phyloP scores from a whole-genome alignment of 1,140 invertebrate genomes.

The Leptinotarsa undecemlineata region DNA sequence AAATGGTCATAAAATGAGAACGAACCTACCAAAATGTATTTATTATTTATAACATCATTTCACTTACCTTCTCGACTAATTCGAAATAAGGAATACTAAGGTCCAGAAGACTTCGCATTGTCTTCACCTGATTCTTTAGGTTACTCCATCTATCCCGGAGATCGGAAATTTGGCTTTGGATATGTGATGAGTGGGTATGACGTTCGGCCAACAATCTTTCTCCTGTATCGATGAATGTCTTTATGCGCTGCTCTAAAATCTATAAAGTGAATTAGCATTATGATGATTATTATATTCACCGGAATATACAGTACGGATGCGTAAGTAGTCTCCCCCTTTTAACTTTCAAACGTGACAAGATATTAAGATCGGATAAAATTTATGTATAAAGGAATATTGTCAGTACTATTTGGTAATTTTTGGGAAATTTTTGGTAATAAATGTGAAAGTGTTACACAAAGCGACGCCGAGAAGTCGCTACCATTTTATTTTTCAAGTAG shows the following conservation, averaged over 20 bases:
- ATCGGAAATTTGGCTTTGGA: constrained; percentile 67
- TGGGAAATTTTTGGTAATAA: too few species aligned
- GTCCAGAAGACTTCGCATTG: constrained; percentile 64
- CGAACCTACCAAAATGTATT: background rate
- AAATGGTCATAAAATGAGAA: background rate
- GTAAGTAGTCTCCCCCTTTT: too few species aligned
- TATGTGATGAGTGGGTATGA: constrained; percentile 63
- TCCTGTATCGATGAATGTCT: constrained; percentile 71
- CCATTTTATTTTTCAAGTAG: too few species aligned
- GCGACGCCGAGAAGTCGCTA: too few species aligned
- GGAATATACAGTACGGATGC: too few species aligned
- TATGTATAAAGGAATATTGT: too few species aligned
- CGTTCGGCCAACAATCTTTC: constrained; percentile 66
- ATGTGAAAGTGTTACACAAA: too few species aligned
- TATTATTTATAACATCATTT: background rate
- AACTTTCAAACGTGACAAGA: too few species aligned
- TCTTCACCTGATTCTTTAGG: constrained; percentile 70
- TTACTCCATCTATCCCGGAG: constrained; percentile 74
- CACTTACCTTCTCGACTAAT: constrained; percentile 59
- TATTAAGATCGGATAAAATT: too few species aligned
- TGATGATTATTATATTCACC: background rate
- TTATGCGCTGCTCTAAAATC: constrained; percentile 74
- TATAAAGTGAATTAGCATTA: constrained; percentile 47
- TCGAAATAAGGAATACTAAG: constrained; percentile 64
- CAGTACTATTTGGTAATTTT: too few species aligned